phyloP scores from a whole-genome alignment of 1,140 invertebrate species.

The Cephus cinctus region DNA sequence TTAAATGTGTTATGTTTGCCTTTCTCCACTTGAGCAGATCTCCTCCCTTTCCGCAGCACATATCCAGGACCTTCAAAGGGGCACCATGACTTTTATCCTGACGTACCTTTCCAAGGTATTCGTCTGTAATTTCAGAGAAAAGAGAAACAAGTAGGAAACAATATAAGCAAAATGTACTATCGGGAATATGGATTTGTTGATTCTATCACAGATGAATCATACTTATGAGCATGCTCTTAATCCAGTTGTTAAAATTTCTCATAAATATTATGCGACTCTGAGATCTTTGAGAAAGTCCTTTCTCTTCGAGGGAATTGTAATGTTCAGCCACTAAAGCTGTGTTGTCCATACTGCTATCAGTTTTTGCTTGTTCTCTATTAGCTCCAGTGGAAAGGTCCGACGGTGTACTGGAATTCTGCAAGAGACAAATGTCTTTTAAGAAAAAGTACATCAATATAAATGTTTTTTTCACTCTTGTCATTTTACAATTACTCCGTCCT shows the following conservation, averaged over 20 bases:
- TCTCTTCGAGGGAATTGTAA: conserved; percentile 83
- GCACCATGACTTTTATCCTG: conserved; percentile 61
- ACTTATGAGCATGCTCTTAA: conserved; percentile 93
- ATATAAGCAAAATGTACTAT: too few species aligned
- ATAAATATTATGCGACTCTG: conserved; percentile 90
- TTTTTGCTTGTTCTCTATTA: conserved; percentile 9
- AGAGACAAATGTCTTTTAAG: not conserved
- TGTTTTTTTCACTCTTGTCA: too few species aligned
- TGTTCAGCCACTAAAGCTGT: conserved; percentile 74
- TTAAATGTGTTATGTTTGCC: conserved; percentile 77
- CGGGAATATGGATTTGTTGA: too few species aligned
- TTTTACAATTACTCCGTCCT: too few species aligned
- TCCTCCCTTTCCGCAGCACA: conserved; percentile 94
- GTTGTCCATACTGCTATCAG: conserved; percentile 37
- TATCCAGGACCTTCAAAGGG: conserved; percentile 66
- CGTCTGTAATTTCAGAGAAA: conserved; percentile 57
- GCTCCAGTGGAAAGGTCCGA: conserved; percentile 14
- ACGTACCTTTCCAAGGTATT: conserved; percentile 67
- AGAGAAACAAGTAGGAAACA: too few species aligned
- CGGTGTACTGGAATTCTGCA: conserved; percentile 11
- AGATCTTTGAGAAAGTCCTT: conserved; percentile 73
- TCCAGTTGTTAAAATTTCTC: conserved; percentile 99
- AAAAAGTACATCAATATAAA: not conserved
- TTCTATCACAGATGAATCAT: conserved; percentile 25
- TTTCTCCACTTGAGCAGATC: conserved; percentile 96